A percentile compares a stretch with the other conserved stretches of the same genome.
phyloP scores from a whole-genome alignment of 1,140 invertebrate species.

The Drusus annulatus region DNA sequence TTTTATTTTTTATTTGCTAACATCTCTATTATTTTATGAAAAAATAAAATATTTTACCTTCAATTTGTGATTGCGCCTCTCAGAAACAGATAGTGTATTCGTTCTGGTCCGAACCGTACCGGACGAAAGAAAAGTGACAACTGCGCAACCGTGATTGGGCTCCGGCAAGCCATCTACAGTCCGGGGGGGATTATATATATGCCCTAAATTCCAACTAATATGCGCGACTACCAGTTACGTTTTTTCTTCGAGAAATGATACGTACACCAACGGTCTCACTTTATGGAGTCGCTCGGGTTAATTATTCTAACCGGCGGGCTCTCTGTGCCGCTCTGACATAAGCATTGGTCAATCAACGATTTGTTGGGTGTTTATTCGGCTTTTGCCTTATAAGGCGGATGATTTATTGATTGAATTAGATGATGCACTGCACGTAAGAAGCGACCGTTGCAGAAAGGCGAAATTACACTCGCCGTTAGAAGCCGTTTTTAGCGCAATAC shows the following conservation, averaged over 20 bases:
- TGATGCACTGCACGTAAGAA: too few species aligned
- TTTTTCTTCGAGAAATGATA: too few species aligned
- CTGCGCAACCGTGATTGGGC: constrained; percentile 34
- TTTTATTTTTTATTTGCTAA: too few species aligned
- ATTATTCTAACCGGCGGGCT: constrained; percentile 18
- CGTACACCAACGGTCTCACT: not conserved
- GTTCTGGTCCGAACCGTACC: constrained; percentile 29
- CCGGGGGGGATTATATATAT: constrained; percentile 51
- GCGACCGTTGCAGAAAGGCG: too few species aligned
- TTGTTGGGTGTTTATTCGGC: not conserved
- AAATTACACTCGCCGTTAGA: too few species aligned
- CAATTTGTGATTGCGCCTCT: too few species aligned
- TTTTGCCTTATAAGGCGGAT: not conserved
- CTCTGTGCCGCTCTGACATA: not conserved
- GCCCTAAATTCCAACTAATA: constrained; percentile 49
- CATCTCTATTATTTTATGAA: too few species aligned
- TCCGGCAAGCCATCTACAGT: constrained; percentile 31
- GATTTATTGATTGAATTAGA: too few species aligned
- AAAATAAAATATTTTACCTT: too few species aligned
- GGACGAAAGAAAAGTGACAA: constrained; percentile 46
- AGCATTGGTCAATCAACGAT: constrained; percentile 7
- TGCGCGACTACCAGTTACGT: not conserved
- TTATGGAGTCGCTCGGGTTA: not conserved
- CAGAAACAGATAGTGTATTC: not conserved
- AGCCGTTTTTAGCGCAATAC: too few species aligned